Evolutionary conservation across 2,888 invertebrate species (phyloP).

Genomic region (Poecilus cupreus): DNA sequence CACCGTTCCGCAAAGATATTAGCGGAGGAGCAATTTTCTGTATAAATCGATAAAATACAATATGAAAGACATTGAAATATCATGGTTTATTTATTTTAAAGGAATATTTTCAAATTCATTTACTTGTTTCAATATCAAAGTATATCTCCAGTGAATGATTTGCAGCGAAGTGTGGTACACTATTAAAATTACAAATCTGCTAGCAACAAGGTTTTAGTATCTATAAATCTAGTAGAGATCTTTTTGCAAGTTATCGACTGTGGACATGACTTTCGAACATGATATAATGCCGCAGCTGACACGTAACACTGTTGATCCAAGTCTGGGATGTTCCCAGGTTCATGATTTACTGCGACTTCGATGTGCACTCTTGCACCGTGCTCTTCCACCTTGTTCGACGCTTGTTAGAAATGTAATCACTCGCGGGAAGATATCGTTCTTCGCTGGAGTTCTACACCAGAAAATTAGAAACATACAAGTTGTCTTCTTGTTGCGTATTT

Average conservation of each 20-base stretch:
- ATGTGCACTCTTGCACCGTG: constrained; percentile 4
- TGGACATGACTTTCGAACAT: constrained; percentile 39
- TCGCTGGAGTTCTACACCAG: background rate
- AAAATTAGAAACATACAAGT: background rate
- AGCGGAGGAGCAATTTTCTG: too few relatives aligned
- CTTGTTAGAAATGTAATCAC: constrained; percentile 14
- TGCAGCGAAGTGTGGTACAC: background rate
- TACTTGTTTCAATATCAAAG: background rate
- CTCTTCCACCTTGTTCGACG: background rate
- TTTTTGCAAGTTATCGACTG: constrained; percentile 24
- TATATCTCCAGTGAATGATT: background rate
- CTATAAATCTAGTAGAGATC: constrained; percentile 24
- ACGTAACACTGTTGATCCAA: constrained; percentile 15
- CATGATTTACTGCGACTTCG: constrained; percentile 31
- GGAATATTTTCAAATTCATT: background rate
- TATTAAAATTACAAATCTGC: constrained; percentile 38
- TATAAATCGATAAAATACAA: too few relatives aligned
- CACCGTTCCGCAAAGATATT: too few relatives aligned
- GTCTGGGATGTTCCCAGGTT: constrained; percentile 15
- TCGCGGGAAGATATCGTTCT: too few relatives aligned
- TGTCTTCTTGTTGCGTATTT: background rate
- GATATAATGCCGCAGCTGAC: constrained; percentile 28
- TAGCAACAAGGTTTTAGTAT: background rate
- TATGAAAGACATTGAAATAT: too few relatives aligned
- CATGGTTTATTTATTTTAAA: background rate